Conservation (phyloP, 2,113 vertebrate genomes). For the Urocolius indicus region DNA sequence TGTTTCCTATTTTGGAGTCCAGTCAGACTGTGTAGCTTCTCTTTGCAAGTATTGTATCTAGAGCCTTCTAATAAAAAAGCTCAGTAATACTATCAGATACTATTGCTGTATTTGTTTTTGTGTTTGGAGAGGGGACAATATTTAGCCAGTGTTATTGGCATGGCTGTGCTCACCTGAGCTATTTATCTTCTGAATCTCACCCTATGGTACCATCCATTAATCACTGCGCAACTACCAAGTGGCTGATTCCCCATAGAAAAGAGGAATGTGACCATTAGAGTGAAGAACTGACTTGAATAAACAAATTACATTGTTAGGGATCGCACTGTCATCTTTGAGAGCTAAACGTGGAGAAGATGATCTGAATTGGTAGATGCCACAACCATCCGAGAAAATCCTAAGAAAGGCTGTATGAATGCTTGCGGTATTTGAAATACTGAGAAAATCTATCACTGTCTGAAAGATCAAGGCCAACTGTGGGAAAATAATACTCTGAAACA, state of each 20-base stretch:
- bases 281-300: background rate
- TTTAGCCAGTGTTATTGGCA: background rate
- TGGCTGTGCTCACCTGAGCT: background rate
- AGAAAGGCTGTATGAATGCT: background rate
- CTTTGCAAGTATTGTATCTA: background rate
- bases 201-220: background rate
- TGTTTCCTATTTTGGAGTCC: background rate
- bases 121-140: background rate
- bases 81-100: background rate
- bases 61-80: background rate
- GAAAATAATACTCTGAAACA: conserved; percentile 39
- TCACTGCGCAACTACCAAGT: background rate
- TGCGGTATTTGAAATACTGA: background rate
- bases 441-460: background rate
- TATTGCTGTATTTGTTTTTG: background rate
- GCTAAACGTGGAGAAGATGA: background rate
- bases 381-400: background rate
- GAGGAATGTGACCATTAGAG: background rate
- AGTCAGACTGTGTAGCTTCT: background rate
- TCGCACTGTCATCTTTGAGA: background rate
- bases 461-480: background rate
- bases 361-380: background rate
- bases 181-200: background rate
- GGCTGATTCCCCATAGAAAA: background rate
- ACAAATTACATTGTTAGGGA: background rate